Conservation (phyloP, 2,888 invertebrate genomes). For the Xestia rhomboidea region DNA sequence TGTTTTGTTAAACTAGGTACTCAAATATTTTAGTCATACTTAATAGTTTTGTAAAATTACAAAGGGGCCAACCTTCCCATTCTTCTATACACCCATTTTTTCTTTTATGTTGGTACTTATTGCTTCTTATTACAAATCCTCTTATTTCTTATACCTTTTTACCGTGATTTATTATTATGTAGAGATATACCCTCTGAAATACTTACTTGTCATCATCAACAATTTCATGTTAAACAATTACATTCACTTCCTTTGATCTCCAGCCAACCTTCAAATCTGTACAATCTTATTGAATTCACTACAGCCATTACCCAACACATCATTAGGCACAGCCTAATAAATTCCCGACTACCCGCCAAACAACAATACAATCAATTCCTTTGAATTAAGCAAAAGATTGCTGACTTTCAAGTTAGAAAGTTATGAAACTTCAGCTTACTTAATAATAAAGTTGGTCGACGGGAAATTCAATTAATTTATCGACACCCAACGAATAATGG, state of each 20-base stretch:
- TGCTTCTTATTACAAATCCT: neutral
- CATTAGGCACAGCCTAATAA: constrained; percentile 59
- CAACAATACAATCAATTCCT: constrained; percentile 69
- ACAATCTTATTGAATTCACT: constrained; percentile 9
- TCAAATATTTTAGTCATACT: no score
- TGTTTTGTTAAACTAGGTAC: neutral
- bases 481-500: constrained; percentile 78
- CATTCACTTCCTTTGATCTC: constrained; percentile 9
- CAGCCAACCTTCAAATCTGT: neutral
- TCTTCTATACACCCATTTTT: no score
- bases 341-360: constrained; percentile 53
- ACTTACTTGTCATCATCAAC: neutral
- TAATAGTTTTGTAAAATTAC: no score
- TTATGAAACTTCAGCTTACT: constrained; percentile 74
- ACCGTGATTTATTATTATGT: neutral
- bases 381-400: constrained; percentile 70
- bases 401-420: constrained; percentile 66
- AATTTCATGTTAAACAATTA: neutral
- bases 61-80: neutral
- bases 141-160: neutral
- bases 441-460: constrained; percentile 76
- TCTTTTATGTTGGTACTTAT: neutral
- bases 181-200: neutral
- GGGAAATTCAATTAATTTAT: constrained; percentile 83
- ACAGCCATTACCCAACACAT: constrained; percentile 43